Base-by-base conservation (phyloP, 2,113 vertebrate species). In the Aleadryas rufinucha region DNA sequence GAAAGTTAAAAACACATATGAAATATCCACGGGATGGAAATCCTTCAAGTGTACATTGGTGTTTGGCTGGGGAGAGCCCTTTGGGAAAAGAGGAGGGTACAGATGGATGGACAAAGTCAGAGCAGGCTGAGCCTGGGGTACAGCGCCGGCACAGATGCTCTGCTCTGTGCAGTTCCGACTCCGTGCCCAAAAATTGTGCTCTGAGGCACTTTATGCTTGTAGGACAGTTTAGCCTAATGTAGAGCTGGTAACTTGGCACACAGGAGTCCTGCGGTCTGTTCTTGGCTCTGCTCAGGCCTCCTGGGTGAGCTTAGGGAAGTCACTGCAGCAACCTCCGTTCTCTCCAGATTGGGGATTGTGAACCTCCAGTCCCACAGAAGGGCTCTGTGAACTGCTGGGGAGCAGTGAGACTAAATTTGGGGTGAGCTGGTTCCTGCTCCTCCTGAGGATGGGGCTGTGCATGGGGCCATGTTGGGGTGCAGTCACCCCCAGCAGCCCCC, bases 181-280 rank as follows among this genome's bases (percentile, higher is more conserved):
- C 64, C 0, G 2, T 92, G 96, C 75, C 96, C 91, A 95, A 96
- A 96, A 94, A 69, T 24, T 84, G 84, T 95, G 84, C 89, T 96
- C 93, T 92, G 86, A 95, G 87, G 94, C 77, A 9, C 89, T 92
- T 91, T 78, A 33, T 68, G 91, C 95, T 96, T 91, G 95, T 95
- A 93, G 91, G 96, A 86, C 80, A 93, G 93, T 95, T 97, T 91
- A 95, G 85, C 50, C 66, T 94, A 69, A 94, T 61, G 88, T 12
- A 37, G 90, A 90, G 82, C 88, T 93, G 78, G 85, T 92, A 77
- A 44, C 82, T 80, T 95, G 92, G 95, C 88, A 53, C 0, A 0
- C 45, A 61, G 83, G 59, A 94, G 86, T 88, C 82, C 75, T 28
- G 45, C 4, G 3, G 45, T 85, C 88, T 92, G 88, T 22, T 92